Base-by-base conservation (phyloP, 2,113 vertebrate species). In the Ploceus nigricollis region DNA sequence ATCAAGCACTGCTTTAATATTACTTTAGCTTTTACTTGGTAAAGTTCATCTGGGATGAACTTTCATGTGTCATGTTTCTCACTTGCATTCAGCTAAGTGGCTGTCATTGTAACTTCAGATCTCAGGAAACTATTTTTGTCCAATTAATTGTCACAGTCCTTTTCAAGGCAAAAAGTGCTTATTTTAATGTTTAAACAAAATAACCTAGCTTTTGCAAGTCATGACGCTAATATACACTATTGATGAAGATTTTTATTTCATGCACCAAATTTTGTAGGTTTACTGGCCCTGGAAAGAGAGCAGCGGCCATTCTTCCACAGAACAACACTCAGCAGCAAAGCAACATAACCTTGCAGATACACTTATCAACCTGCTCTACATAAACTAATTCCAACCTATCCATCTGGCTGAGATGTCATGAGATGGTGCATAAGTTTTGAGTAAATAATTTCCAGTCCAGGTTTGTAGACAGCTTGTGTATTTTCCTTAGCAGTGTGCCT, bases 291-390 rank as follows among this genome's bases (percentile, higher is more conserved):
- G 28, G 42, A 72, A 94, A 78, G 39, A 81, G 31, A 3, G 54
- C 61, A 80, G 44, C 0, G 0, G 14, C 33, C 25, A 7, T 88
- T 92, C 44, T 56, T 42, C 28, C 20, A 20, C 2, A 40, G 47
- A 87, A 18, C 48, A 94, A 42, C 39, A 39, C 44, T 56, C 27
- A 21, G 17, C 64, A 73, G 60, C 54, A 65, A 53, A 95, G 25
- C 3, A 1, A 23, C 20, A 13, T 39, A 25, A 45, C 16, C 35
- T 63, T 64, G 71, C 39, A 68, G 44, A 40, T 40, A 22, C 0
- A 10, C 14, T 64, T 76, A 44, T 13, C 21, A 30, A 66, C 56
- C 75, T 57, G 40, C 15, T 65, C 53, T 80, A 44, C 53, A 25
- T 37, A 25, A 84, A 76, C 31, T 51, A 35, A 64, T 63, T 58